These are phyloP conservation scores for Pachyrhynchus sulphureomaculatus DNA, from an alignment of 1,140 invertebrate genomes.

Conservation along the genomic window DNA sequence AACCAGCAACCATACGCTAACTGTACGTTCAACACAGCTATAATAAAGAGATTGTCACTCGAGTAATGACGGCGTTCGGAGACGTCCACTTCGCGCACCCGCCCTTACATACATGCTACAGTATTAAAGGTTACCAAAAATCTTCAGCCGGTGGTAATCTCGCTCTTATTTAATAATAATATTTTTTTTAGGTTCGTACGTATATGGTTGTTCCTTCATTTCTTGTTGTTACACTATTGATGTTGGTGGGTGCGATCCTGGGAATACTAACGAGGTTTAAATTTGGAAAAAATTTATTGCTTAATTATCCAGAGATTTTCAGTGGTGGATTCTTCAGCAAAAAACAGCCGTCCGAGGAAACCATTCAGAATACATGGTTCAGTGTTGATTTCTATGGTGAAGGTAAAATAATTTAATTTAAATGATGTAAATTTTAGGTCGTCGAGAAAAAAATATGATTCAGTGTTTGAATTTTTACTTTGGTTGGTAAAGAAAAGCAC, in stretches of 20 bases:
- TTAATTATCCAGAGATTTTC: conserved; percentile 65
- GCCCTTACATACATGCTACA: too few relatives aligned
- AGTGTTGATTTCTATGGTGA: conserved; percentile 68
- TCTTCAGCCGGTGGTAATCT: too few relatives aligned
- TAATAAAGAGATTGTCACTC: too few relatives aligned
- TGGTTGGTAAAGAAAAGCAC: too few relatives aligned
- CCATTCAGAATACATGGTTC: conserved; percentile 64
- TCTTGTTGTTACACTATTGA: conserved; percentile 52
- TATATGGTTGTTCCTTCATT: conserved; percentile 62
- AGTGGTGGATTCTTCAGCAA: conserved; percentile 68
- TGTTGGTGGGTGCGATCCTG: conserved; percentile 64
- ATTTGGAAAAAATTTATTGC: conserved; percentile 55
- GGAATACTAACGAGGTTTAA: conserved; percentile 64
- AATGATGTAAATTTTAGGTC: neutral
- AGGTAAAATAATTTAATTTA: conserved; percentile 54
- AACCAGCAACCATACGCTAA: too few relatives aligned
- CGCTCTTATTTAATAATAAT: too few relatives aligned
- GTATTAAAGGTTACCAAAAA: too few relatives aligned
- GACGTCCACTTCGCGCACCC: too few relatives aligned
- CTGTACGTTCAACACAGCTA: too few relatives aligned
- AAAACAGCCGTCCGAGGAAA: conserved; percentile 65
- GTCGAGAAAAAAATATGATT: neutral
- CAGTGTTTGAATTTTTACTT: neutral
- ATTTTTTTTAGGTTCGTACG: conserved; percentile 53
- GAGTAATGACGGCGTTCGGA: too few relatives aligned